Evolutionary conservation across 2,888 invertebrate species (phyloP), one percentile per base, ranked within the genome.

Genomic region (Polia nebulosa): DNA sequence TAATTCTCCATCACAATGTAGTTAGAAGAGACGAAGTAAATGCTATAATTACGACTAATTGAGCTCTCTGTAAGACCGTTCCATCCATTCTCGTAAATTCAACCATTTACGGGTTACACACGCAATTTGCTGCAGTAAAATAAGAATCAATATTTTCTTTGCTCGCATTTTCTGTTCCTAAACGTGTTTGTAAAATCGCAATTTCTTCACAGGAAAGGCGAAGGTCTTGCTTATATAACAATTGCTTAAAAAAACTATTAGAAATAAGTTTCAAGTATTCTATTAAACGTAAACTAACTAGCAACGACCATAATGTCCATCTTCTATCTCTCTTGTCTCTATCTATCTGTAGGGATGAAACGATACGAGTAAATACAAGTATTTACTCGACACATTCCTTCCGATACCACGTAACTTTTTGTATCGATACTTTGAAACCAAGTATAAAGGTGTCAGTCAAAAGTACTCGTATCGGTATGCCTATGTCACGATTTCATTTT

Each of bases 91-190:
- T 72, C n/a, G 9, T 20, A 22, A 74, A 49, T 39, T n/a, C 25
- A 32, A 25, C 36, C 25, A n/a, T 32, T 39, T 51, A 41, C 25
- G 6, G 34, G 52, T 27, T 44, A 20, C 13, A 32, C 32, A 36
- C 20, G 53, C 45, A 62, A 52, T 73, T 70, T 64, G 39, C 53
- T 34, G 5, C n/a, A 22, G 45, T 11, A 64, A 53, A 70, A 32
- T 39, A 45, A 11, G 27, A 22, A 32, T 39, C 32, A 47, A 44
- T 74, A 27, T 49, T 41, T 32, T 17, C 36, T 53, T 32, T 27
- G 15, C 8, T 53, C 3, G 15, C 9, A 13, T 34, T 34, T 53
- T n/a, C 32, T 8, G 2, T 44, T 52, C 34, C 22, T 27, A 17
- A 9, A 36, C 9, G 20, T 7, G 5, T 41, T 22, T 22, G 27